Evolutionary conservation across 2,888 invertebrate genomes (phyloP).

Genomic region (Fragum fragum): DNA sequence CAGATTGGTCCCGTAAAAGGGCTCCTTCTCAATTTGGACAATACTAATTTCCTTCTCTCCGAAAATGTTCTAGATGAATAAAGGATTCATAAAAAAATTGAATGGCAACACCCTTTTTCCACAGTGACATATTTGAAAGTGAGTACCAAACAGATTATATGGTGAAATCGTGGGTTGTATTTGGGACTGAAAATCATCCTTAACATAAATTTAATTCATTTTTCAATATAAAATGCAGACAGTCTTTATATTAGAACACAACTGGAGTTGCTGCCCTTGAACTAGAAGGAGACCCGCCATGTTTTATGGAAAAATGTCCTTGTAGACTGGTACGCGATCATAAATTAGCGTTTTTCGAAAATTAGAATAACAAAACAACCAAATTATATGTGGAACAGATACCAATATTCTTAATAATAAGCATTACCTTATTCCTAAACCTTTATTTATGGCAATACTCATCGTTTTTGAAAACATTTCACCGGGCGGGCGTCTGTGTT

Average conservation of each 20-base stretch:
- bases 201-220: too few species aligned
- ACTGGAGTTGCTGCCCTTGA: slow-evolving; percentile 55
- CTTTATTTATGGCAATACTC: not conserved
- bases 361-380: not conserved
- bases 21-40: too few species aligned
- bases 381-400: not conserved
- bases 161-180: too few species aligned
- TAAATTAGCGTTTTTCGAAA: not conserved
- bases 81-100: too few species aligned
- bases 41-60: too few species aligned
- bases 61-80: too few species aligned
- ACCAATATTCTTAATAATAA: not conserved
- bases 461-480: not conserved
- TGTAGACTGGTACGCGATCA: slow-evolving; percentile 63
- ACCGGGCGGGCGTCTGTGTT: not conserved
- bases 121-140: too few species aligned
- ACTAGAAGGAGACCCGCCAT: slow-evolving; percentile 70
- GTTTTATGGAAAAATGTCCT: slow-evolving; percentile 57
- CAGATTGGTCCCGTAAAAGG: too few species aligned
- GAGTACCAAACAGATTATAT: too few species aligned
- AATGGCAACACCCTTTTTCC: too few species aligned
- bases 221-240: slow-evolving; percentile 12
- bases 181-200: too few species aligned
- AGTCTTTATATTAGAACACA: not conserved
- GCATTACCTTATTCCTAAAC: not conserved